phyloP scores from a whole-genome alignment of 1,140 invertebrate species.

The Pentalonia nigronervosa region DNA sequence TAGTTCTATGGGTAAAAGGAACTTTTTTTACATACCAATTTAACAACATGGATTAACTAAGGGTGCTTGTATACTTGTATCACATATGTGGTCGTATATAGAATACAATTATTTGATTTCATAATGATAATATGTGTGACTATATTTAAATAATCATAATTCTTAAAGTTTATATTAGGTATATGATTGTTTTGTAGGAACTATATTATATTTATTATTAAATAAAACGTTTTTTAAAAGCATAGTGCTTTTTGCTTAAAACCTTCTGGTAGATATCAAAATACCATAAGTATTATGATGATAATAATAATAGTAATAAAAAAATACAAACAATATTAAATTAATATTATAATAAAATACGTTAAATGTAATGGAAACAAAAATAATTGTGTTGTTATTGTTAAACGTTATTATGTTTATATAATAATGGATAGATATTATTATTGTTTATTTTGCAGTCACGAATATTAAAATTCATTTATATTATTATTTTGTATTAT shows the following conservation, averaged over 20 bases:
- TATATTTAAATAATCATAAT: neutral
- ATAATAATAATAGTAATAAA: slow-evolving; percentile 7
- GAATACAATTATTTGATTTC: neutral
- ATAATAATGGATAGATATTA: neutral
- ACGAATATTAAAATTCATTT: neutral
- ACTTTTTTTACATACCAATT: too few species aligned
- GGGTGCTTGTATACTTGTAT: too few species aligned
- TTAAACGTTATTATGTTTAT: slow-evolving; percentile 19
- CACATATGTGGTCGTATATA: too few species aligned
- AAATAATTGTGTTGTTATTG: slow-evolving; percentile 1
- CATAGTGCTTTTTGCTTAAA: neutral
- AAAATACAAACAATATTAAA: neutral
- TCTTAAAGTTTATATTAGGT: neutral
- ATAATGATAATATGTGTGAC: neutral
- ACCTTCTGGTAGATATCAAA: neutral
- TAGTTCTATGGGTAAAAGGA: neutral
- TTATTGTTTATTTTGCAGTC: slow-evolving; percentile 28
- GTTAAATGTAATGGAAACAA: neutral
- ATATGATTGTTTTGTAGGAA: neutral
- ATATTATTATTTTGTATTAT: neutral
- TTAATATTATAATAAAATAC: slow-evolving; percentile 11
- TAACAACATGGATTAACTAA: neutral
- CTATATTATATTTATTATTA: neutral
- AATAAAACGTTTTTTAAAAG: neutral
- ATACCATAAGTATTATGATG: neutral